Evolutionary conservation across 2,797 vertebrate genomes (phyloP).

Genomic region (Artibeus lituratus): DNA sequence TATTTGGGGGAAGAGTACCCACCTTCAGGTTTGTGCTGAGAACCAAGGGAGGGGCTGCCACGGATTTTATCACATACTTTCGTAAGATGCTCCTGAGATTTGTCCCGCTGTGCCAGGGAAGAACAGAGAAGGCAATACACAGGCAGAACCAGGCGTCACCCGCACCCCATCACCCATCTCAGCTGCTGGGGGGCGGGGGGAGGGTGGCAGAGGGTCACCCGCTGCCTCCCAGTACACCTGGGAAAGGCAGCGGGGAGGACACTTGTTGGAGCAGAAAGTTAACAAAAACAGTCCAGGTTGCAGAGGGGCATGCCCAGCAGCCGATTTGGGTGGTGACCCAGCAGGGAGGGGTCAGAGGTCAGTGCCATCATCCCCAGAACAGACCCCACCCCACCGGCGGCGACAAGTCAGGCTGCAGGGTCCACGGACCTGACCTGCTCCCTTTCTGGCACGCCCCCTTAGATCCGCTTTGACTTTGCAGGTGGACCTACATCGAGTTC

Average conservation of each 20-base stretch:
- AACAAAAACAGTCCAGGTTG: background rate
- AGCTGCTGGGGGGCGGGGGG: no score
- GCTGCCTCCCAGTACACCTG: background rate
- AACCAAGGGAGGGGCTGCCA: background rate
- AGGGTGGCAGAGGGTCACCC: no score
- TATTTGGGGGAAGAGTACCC: fast-evolving
- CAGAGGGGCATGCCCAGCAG: background rate
- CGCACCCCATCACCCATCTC: background rate
- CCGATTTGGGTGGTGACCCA: background rate
- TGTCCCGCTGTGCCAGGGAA: background rate
- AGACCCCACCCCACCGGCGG: background rate
- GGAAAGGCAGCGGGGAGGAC: no score
- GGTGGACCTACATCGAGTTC: slow-evolving; percentile 98
- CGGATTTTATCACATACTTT: background rate
- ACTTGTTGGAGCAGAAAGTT: fast-evolving
- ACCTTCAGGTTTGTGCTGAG: background rate
- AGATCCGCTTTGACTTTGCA: slow-evolving; percentile 68
- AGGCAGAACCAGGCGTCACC: background rate
- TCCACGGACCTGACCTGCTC: fast-evolving
- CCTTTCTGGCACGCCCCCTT: fast-evolving
- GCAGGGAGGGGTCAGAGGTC: background rate
- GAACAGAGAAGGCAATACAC: background rate
- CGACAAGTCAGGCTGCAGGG: no score
- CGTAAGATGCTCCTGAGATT: background rate
- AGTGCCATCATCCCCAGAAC: background rate